A percentile compares a stretch with the other conserved stretches of the same genome.
Conservation (phyloP, 2,797 vertebrate genomes). For the Acanthornis magna region DNA sequence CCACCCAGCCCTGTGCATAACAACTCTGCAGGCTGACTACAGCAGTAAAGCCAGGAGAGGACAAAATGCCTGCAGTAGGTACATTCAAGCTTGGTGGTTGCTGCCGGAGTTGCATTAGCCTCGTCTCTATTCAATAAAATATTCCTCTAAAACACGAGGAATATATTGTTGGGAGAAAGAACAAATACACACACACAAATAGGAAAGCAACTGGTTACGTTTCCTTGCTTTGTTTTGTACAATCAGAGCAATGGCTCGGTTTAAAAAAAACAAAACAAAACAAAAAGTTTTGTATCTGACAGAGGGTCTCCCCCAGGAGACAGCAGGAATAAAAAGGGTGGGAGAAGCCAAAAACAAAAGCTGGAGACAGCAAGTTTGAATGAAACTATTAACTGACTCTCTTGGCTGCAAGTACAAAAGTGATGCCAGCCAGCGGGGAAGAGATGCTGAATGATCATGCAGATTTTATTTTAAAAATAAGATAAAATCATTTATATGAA, state of each 20-base stretch:
- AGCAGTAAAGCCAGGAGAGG: background rate
- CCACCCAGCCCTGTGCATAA: background rate
- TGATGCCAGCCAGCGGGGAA: conserved; percentile 21
- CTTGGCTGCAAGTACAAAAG: conserved; percentile 6
- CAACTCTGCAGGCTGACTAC: background rate
- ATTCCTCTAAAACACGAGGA: background rate
- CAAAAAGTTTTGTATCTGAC: background rate
- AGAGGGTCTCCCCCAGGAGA: background rate
- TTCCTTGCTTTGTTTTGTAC: background rate
- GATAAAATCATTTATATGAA: background rate
- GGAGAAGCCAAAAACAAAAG: background rate
- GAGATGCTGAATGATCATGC: background rate
- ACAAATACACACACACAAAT: background rate
- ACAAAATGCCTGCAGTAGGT: background rate
- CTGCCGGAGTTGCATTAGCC: background rate
- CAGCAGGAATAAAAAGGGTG: background rate
- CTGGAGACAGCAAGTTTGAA: background rate
- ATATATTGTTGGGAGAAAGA: background rate
- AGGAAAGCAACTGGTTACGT: background rate
- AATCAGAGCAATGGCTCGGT: background rate
- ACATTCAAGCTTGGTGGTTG: background rate
- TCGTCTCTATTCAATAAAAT: background rate
- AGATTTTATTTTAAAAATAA: conserved; percentile 38
- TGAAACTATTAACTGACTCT: conserved; percentile 15
- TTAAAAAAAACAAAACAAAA: background rate